Conservation (phyloP, 2,797 vertebrate species). For the Sternotherus odoratus region DNA sequence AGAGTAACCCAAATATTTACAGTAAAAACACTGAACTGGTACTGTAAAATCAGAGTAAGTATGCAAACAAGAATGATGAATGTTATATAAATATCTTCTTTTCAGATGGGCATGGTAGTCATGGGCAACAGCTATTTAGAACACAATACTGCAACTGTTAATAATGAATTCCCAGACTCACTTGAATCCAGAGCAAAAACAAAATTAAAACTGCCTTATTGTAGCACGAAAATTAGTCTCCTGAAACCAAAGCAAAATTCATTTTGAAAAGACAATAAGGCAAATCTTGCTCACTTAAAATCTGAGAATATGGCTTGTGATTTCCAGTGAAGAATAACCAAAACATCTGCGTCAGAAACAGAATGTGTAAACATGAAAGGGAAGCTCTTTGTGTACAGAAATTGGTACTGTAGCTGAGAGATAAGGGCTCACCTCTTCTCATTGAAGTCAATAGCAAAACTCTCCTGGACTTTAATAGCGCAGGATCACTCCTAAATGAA, state of each 20-base stretch:
- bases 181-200: neutral
- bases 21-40: neutral
- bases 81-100: neutral
- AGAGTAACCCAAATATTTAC: neutral
- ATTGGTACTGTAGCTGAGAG: neutral
- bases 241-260: neutral
- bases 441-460: neutral
- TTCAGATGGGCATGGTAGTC: neutral
- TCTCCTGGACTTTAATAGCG: neutral
- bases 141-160: neutral
- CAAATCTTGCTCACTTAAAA: neutral
- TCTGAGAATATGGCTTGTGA: neutral
- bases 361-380: neutral
- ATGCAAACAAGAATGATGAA: neutral
- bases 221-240: neutral
- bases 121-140: neutral
- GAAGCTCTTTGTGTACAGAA: neutral
- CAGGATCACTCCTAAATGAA: neutral
- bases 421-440: neutral
- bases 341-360: neutral
- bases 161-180: too few relatives aligned
- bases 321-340: neutral
- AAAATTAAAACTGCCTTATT: neutral
- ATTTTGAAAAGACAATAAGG: neutral
- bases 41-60: slow-evolving; percentile 1